Conservation (phyloP, 2,797 vertebrate genomes). For the Vespertilio murinus region DNA sequence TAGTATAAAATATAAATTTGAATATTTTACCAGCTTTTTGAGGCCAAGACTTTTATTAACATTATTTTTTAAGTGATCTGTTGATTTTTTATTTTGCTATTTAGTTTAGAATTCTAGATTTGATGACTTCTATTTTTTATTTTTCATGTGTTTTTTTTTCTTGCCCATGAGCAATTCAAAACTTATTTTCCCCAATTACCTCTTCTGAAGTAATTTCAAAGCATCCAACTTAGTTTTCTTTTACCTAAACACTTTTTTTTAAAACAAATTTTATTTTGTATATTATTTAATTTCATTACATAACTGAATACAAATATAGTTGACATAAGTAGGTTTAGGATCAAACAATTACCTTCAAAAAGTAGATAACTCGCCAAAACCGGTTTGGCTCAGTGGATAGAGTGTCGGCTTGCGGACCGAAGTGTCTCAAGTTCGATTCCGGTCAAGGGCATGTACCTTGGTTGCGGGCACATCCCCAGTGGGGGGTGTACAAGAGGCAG, state of each 20-base stretch:
- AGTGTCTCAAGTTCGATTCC: too few relatives aligned
- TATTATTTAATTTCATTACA: constrained; percentile 19
- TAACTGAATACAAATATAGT: background rate
- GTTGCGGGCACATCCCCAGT: too few relatives aligned
- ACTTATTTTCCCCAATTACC: background rate
- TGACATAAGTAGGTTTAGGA: background rate
- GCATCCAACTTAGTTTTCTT: background rate
- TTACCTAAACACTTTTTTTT: background rate
- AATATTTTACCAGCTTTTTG: constrained; percentile 20
- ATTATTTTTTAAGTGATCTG: background rate
- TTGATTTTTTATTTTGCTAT: background rate
- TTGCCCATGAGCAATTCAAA: background rate
- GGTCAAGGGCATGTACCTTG: too few relatives aligned
- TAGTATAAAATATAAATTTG: background rate
- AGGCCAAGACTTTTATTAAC: background rate
- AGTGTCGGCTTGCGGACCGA: too few relatives aligned
- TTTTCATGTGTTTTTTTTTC: constrained; percentile 15
- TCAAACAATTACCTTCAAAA: background rate
- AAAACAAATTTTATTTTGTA: constrained; percentile 11
- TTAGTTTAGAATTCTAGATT: constrained; percentile 1
- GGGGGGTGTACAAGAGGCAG: too few relatives aligned
- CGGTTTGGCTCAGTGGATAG: too few relatives aligned
- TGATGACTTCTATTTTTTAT: background rate
- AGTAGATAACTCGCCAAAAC: background rate
- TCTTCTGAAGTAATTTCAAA: constrained; percentile 35